A percentile compares a stretch with the other conserved stretches of the same genome.
phyloP scores from a whole-genome alignment of 2,888 invertebrate species.

The Trachelus troglodyta region DNA sequence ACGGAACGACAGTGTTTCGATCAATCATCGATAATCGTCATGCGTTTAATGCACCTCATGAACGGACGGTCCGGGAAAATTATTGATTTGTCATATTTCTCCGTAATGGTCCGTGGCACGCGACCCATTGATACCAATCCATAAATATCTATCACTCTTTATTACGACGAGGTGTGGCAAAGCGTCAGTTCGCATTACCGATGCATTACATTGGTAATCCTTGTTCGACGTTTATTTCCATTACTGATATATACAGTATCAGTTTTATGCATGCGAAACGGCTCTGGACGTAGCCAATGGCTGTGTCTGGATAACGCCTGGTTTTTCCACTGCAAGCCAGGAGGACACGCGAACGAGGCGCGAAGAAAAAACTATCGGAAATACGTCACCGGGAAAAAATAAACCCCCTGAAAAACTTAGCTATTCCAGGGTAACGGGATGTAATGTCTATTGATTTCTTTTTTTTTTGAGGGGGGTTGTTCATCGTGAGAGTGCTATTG shows the following conservation, averaged over 20 bases:
- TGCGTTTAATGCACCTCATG: constrained; percentile 46
- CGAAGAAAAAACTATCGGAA: neutral
- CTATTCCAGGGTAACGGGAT: neutral
- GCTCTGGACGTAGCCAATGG: neutral
- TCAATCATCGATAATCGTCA: constrained; percentile 50
- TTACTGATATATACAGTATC: neutral
- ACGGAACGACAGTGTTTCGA: constrained; percentile 36
- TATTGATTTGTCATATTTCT: constrained; percentile 54
- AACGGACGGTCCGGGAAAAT: constrained; percentile 40
- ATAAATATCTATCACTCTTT: constrained; percentile 22
- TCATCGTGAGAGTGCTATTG: neutral
- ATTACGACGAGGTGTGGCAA: constrained; percentile 19
- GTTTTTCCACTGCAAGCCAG: neutral
- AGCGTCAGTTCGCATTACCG: constrained; percentile 5
- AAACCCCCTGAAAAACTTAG: neutral
- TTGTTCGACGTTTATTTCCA: neutral
- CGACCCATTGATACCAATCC: constrained; percentile 21
- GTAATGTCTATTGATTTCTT: neutral
- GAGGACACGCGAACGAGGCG: neutral
- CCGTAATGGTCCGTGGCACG: constrained; percentile 38
- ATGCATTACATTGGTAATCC: constrained; percentile 8
- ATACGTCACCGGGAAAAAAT: neutral
- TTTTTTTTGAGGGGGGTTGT: neutral
- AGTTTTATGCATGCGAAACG: neutral
- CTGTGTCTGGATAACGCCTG: neutral